Evolutionary conservation across 2,113 vertebrate species (phyloP).

Genomic region (Calypte anna): DNA sequence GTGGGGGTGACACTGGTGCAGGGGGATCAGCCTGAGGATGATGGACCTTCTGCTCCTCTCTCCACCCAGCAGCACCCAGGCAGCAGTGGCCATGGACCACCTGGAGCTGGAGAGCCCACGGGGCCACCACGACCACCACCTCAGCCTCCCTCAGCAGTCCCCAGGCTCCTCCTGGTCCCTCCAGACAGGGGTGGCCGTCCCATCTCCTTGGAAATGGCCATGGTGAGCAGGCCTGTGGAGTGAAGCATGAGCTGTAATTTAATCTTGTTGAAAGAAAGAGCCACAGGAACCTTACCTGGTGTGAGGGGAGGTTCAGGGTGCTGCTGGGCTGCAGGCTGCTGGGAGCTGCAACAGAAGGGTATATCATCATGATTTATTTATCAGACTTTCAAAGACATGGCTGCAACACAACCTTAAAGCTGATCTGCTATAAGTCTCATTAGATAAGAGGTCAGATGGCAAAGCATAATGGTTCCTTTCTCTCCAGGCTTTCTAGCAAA

Average conservation of each 20-base stretch:
- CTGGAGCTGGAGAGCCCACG: fast-evolving
- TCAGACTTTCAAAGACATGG: neutral
- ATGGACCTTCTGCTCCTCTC: neutral
- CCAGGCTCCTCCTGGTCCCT: conserved; percentile 63
- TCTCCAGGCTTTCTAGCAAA: neutral
- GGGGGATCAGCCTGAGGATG: neutral
- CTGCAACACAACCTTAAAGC: neutral
- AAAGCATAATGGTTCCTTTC: fast-evolving
- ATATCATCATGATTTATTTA: conserved; percentile 59
- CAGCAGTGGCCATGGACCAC: fast-evolving
- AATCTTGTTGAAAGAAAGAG: conserved; percentile 43
- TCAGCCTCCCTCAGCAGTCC: conserved; percentile 19
- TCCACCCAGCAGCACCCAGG: conserved; percentile 40
- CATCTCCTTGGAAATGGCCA: conserved; percentile 75
- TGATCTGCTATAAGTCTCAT: fast-evolving
- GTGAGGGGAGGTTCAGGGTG: neutral
- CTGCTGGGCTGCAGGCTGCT: neutral
- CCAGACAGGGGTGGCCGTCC: conserved; percentile 61
- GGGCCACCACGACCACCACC: neutral
- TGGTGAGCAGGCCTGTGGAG: conserved; percentile 78
- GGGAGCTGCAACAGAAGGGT: neutral
- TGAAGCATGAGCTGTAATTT: conserved; percentile 68
- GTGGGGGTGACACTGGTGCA: too few relatives aligned
- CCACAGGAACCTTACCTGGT: neutral
- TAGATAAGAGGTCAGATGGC: neutral